Percentiles rank a stretch among this genome's conserved stretches.
Evolutionary conservation across 2,888 invertebrate species (phyloP).

Genomic region (Lasioglossum pauxillum): DNA sequence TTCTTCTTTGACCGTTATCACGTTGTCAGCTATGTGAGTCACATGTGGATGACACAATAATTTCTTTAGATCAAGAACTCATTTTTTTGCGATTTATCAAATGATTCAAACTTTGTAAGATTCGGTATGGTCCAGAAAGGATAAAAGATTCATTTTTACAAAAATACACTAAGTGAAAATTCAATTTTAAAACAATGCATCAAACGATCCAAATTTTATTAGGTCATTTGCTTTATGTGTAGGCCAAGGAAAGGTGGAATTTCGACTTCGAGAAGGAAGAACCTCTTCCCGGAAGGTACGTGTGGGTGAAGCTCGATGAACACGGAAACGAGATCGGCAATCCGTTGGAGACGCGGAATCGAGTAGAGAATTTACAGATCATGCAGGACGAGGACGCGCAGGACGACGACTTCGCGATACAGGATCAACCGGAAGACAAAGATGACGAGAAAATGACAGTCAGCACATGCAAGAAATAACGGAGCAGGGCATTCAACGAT

Average conservation of each 20-base stretch:
- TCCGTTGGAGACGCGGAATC: slow-evolving; percentile 23
- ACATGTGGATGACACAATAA: background rate
- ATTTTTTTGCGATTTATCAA: background rate
- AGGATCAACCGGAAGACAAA: slow-evolving; percentile 33
- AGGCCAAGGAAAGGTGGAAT: slow-evolving; percentile 85
- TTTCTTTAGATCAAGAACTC: background rate
- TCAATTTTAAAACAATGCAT: no score
- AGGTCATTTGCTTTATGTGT: background rate
- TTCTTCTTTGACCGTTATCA: background rate
- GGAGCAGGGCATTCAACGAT: background rate
- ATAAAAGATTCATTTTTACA: background rate
- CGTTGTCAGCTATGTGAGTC: background rate
- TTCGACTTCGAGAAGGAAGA: slow-evolving; percentile 86
- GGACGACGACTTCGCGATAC: slow-evolving; percentile 37
- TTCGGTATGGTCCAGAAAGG: background rate
- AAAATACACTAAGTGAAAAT: no score
- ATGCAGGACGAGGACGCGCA: slow-evolving; percentile 24
- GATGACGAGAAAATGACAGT: slow-evolving; percentile 35
- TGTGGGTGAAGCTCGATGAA: slow-evolving; percentile 84
- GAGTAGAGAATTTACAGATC: slow-evolving; percentile 33
- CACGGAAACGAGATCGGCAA: slow-evolving; percentile 60
- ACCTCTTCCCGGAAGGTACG: slow-evolving; percentile 85
- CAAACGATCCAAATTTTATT: background rate
- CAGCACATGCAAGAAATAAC: slow-evolving; percentile 6
- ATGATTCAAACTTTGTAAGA: background rate